A percentile compares a stretch with the other conserved stretches of the same genome.
Evolutionary conservation across 2,888 invertebrate species (phyloP).

Genomic region (Myathropa florea): DNA sequence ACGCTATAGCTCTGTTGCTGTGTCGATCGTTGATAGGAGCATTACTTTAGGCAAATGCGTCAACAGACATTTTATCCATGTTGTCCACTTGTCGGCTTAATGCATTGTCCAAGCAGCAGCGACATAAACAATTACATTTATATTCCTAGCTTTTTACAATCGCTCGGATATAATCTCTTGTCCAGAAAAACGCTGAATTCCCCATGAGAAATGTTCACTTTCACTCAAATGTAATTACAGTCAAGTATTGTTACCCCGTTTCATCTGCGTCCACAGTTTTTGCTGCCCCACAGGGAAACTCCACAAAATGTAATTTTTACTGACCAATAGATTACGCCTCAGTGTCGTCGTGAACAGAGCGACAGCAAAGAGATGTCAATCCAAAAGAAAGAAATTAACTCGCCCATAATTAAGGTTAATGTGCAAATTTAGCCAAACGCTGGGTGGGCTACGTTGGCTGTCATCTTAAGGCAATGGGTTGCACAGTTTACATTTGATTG

Average conservation of each 20-base stretch:
- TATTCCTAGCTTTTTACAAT: background rate
- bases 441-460: background rate
- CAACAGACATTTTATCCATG: background rate
- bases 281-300: background rate
- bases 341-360: background rate
- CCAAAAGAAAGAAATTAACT: background rate
- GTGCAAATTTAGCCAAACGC: background rate
- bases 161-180: background rate
- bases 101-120: background rate
- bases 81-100: background rate
- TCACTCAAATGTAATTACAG: conserved; percentile 24
- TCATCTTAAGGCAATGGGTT: background rate
- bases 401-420: conserved; percentile 8
- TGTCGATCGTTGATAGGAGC: no score
- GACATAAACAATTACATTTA: background rate
- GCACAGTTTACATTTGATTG: background rate
- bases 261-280: background rate
- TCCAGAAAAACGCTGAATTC: conserved; percentile 4
- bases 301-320: background rate
- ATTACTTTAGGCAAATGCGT: no score
- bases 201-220: conserved; percentile 17
- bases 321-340: background rate
- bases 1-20: no score
- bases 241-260: background rate
- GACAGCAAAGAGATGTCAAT: background rate